A percentile compares a stretch with the other conserved stretches of the same genome.
phyloP scores from a whole-genome alignment of 2,113 vertebrate species.

The Chelonoidis abingdonii region DNA sequence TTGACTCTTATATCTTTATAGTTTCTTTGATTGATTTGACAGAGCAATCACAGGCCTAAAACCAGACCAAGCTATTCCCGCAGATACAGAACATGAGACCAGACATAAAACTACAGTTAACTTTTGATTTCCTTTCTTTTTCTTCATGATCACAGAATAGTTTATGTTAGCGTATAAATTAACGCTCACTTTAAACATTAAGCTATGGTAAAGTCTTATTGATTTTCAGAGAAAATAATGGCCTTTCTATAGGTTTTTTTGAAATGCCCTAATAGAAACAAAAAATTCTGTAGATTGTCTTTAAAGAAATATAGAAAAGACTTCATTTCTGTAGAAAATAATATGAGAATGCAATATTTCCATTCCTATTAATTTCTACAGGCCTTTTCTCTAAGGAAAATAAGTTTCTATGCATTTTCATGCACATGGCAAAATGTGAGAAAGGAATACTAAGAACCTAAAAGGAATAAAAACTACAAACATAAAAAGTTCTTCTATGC shows the following conservation, averaged over 20 bases:
- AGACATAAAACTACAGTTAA: background rate
- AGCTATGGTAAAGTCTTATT: accelerated
- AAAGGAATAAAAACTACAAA: background rate
- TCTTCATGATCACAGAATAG: background rate
- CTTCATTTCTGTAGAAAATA: conserved; percentile 10
- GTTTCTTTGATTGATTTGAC: conserved; percentile 70
- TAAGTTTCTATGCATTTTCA: conserved; percentile 9
- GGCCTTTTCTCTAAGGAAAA: background rate
- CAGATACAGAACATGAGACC: conserved; percentile 18
- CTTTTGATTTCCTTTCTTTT: conserved; percentile 19
- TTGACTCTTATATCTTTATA: conserved; percentile 66
- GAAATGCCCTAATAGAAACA: background rate
- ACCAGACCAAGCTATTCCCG: conserved; percentile 45
- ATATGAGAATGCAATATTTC: background rate
- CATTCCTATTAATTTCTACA: background rate
- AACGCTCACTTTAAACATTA: accelerated
- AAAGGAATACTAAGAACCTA: background rate
- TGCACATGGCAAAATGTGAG: background rate
- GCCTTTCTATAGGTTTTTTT: background rate
- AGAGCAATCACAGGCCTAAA: conserved; percentile 50
- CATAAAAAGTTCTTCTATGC: background rate
- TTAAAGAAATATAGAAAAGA: background rate
- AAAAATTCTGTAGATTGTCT: background rate
- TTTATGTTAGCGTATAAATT: background rate
- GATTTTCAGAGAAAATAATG: background rate